A percentile compares a stretch with the other conserved stretches of the same genome.
phyloP scores from a whole-genome alignment of 2,888 invertebrate species.

The Zootermopsis nevadensis region DNA sequence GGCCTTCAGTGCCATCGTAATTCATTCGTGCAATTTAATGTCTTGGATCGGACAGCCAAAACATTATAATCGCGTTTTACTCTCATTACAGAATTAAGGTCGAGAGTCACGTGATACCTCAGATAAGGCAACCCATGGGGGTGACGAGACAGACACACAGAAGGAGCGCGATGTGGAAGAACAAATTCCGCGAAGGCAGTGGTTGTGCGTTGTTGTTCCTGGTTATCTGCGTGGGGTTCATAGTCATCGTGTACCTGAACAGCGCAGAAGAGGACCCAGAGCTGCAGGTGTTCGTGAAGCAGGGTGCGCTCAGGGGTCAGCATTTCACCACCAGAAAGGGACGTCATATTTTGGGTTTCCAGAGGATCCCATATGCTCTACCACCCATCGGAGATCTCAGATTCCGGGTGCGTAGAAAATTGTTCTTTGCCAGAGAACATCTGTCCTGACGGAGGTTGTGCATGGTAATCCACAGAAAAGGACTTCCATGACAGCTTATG shows the following conservation, averaged over 20 bases:
- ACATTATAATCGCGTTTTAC: too few species aligned
- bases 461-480: too few species aligned
- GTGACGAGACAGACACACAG: background rate
- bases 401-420: constrained; percentile 7
- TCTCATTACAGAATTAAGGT: background rate
- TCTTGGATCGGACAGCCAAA: too few species aligned
- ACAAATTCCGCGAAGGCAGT: background rate
- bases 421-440: too few species aligned
- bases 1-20: too few species aligned
- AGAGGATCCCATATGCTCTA: background rate
- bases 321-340: background rate
- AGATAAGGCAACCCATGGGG: background rate
- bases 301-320: background rate
- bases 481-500: too few species aligned
- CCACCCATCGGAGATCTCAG: background rate
- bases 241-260: background rate
- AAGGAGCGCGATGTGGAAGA: background rate
- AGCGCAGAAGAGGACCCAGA: background rate
- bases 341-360: background rate
- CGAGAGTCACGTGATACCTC: background rate
- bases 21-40: too few species aligned
- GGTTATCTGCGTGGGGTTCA: background rate
- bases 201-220: background rate
- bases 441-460: too few species aligned
- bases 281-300: background rate